Percentiles rank a stretch among this genome's conserved stretches.
phyloP scores from a whole-genome alignment of 2,797 vertebrate species.

The Scarus forsteni region DNA sequence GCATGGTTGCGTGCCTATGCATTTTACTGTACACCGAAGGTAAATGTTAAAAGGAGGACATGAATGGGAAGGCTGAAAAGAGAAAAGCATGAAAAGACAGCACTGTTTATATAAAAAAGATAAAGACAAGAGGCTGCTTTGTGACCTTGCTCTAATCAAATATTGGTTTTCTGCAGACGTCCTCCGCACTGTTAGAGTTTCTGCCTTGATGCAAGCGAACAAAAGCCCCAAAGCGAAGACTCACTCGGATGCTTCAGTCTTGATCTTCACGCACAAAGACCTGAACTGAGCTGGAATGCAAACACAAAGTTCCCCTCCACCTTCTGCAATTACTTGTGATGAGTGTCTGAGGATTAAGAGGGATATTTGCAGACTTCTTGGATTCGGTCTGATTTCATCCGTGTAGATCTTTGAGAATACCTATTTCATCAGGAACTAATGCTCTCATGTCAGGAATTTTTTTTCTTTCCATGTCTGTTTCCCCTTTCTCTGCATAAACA shows the following conservation, averaged over 20 bases:
- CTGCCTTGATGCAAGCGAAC: slow-evolving; percentile 64
- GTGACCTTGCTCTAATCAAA: slow-evolving; percentile 52
- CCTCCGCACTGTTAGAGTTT: slow-evolving; percentile 29
- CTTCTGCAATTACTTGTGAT: slow-evolving; percentile 56
- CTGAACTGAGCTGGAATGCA: slow-evolving; percentile 53
- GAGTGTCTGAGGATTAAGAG: slow-evolving; percentile 49
- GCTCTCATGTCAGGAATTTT: slow-evolving; percentile 31
- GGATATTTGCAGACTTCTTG: slow-evolving; percentile 59
- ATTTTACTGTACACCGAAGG: slow-evolving; percentile 34
- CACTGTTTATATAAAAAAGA: slow-evolving; percentile 27
- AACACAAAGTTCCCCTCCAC: slow-evolving; percentile 39
- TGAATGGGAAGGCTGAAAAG: slow-evolving; percentile 29
- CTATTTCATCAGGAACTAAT: slow-evolving; percentile 53
- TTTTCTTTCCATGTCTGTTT: not conserved
- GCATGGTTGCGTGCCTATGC: slow-evolving; percentile 39
- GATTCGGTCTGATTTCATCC: slow-evolving; percentile 64
- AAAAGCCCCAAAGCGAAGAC: slow-evolving; percentile 56
- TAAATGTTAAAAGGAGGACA: slow-evolving; percentile 38
- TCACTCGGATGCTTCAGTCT: slow-evolving; percentile 38
- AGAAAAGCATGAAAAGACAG: slow-evolving; percentile 39
- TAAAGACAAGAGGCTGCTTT: slow-evolving; percentile 20
- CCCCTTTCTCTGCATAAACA: slow-evolving; percentile 20
- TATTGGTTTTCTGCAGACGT: slow-evolving; percentile 48
- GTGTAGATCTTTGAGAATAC: slow-evolving; percentile 46
- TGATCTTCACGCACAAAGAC: slow-evolving; percentile 43